Base-by-base conservation (phyloP, 2,797 vertebrate species). In the Pelobates cultripes region DNA sequence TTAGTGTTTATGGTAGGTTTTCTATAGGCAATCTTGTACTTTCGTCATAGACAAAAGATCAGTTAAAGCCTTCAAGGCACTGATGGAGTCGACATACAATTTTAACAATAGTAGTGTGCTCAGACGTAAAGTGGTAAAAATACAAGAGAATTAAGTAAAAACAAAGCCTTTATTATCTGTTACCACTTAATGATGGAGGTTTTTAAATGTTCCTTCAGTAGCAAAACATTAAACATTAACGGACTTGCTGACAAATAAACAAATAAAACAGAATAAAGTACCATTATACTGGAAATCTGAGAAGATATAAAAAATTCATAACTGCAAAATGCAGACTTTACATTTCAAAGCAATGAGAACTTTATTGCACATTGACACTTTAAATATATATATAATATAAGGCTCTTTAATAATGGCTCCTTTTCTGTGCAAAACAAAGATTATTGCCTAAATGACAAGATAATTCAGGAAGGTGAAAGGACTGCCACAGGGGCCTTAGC, bases 401-500 rank as follows among this genome's bases (percentile, higher is more conserved):
- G n/a, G n/a, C 17, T n/a, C 7, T 40, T 64, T 57, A 15, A 15
- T n/a, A 64, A 45, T 9, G 43, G 51, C 28, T 53, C 14, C n/a
- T 45, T 72, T 17, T 70, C 45, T 66, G n/a, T 60, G 69, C 73
- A 81, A 64, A 60, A 77, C 47, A 71, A 72, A 76, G 66, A 43
- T 42, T 61, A 60, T 74, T 74, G 13, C 42, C 13, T 60, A 60
- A 74, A 43, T 60, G 53, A 42, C 40, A 74, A 17, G 72, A 60
- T 60, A 74, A 43, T 14, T 43, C 64, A 70, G 42, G 3, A 57
- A 55, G 42, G 70, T 67, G 68, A 82, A 71, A 82, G 55, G 41
- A 45, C 55, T 17, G 45, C 67, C 45, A 67, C 67, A 53, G 80
- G 80, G 74, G 55, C 42, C 60, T 55, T 43, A n/a, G 5, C 47